Evolutionary conservation across 1,140 invertebrate species (phyloP).

Genomic region (Arion vulgaris): DNA sequence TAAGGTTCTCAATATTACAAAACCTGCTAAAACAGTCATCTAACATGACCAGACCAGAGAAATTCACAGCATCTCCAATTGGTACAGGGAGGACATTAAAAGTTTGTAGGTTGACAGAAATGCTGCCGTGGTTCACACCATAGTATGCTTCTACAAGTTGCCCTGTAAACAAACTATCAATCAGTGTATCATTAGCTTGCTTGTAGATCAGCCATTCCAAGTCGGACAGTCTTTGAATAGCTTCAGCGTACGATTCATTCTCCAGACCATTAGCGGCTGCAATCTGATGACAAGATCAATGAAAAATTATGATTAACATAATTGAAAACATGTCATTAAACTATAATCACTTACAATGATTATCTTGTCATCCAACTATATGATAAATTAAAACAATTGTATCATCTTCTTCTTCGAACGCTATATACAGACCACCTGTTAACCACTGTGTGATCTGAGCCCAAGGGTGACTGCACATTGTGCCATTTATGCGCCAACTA

Average conservation of each 20-base stretch:
- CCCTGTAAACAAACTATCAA: constrained; percentile 68
- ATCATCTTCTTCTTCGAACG: too few relatives aligned
- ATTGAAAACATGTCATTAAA: too few relatives aligned
- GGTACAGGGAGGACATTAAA: constrained; percentile 69
- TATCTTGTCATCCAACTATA: too few relatives aligned
- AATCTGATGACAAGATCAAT: constrained; percentile 62
- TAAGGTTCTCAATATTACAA: constrained; percentile 66
- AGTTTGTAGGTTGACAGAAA: constrained; percentile 68
- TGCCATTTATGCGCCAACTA: too few relatives aligned
- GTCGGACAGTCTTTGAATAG: constrained; percentile 68
- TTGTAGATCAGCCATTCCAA: constrained; percentile 71
- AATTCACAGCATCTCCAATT: constrained; percentile 54
- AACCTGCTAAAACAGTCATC: constrained; percentile 68
- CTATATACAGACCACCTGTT: too few relatives aligned
- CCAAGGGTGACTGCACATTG: too few relatives aligned
- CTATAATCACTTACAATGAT: too few relatives aligned
- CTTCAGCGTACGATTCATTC: constrained; percentile 68
- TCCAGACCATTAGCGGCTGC: constrained; percentile 66
- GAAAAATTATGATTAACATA: too few relatives aligned
- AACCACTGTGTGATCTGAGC: too few relatives aligned
- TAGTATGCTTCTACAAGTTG: constrained; percentile 68
- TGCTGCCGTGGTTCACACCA: constrained; percentile 60
- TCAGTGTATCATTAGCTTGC: constrained; percentile 62
- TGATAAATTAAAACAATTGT: too few relatives aligned
- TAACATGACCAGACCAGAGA: constrained; percentile 62